phyloP scores from a whole-genome alignment of 1,140 invertebrate species.

The Scaptomyza pallida region DNA sequence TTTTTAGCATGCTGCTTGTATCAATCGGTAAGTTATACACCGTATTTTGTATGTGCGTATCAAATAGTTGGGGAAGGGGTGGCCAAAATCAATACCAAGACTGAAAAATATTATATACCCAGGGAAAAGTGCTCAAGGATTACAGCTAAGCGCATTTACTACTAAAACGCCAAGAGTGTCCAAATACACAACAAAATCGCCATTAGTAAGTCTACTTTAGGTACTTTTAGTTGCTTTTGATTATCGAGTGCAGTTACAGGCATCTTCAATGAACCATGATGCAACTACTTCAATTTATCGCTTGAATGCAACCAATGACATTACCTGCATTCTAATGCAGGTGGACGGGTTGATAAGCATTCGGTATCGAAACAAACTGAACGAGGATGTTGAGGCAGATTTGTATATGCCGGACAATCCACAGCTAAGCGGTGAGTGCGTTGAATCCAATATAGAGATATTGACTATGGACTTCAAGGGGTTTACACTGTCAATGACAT shows the following conservation, averaged over 20 bases:
- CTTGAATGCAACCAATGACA: constrained; percentile 86
- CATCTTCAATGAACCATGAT: constrained; percentile 76
- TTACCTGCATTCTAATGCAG: constrained; percentile 87
- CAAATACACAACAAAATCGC: constrained; percentile 86
- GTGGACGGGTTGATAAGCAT: constrained; percentile 88
- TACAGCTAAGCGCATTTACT: constrained; percentile 85
- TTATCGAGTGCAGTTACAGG: constrained; percentile 35
- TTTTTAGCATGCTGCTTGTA: constrained; percentile 15
- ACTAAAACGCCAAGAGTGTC: constrained; percentile 86
- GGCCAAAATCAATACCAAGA: constrained; percentile 63
- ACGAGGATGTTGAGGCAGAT: constrained; percentile 87
- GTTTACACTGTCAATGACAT: constrained; percentile 88
- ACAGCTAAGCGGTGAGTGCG: constrained; percentile 87
- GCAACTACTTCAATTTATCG: constrained; percentile 86
- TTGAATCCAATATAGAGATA: constrained; percentile 88
- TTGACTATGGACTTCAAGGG: constrained; percentile 89
- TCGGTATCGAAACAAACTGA: constrained; percentile 88
- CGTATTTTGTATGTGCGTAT: not conserved
- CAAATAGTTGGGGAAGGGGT: not conserved
- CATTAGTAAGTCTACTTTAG: constrained; percentile 84
- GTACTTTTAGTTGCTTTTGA: not conserved
- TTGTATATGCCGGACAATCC: constrained; percentile 88
- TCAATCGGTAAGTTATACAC: constrained; percentile 46
- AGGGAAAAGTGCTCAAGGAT: constrained; percentile 56
- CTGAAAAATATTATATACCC: constrained; percentile 15